These are phyloP conservation scores for Sylvia borin DNA, from an alignment of 2,797 vertebrate species.

Conservation along the genomic window DNA sequence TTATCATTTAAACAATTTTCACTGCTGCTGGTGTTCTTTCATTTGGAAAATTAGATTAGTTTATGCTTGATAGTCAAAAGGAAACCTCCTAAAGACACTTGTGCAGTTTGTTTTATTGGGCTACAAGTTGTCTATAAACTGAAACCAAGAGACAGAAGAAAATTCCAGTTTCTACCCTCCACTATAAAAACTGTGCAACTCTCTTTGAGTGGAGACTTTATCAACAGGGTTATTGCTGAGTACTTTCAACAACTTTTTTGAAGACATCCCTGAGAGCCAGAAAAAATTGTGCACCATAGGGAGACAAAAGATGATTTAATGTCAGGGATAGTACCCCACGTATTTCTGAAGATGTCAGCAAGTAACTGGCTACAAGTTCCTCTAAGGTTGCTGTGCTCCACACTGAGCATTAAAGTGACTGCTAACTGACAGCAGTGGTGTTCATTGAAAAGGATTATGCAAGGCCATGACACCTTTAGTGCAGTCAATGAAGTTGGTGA, in stretches of 20 bases:
- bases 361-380: slow-evolving; percentile 14
- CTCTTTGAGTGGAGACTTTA: background rate
- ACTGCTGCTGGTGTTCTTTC: background rate
- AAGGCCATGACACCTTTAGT: slow-evolving; percentile 30
- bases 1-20: background rate
- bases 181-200: background rate
- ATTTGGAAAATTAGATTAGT: background rate
- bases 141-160: background rate
- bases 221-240: slow-evolving; percentile 33
- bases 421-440: background rate
- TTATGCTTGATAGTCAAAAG: background rate
- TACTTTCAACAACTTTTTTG: slow-evolving; percentile 15
- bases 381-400: background rate
- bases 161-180: background rate
- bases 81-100: background rate
- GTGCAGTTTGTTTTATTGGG: background rate
- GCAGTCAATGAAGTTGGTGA: background rate
- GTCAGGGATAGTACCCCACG: background rate
- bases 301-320: background rate
- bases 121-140: background rate
- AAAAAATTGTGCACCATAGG: slow-evolving; percentile 14
- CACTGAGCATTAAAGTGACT: background rate
- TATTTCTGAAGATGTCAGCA: slow-evolving; percentile 47
- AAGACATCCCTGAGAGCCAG: slow-evolving; percentile 15
- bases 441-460: slow-evolving; percentile 33